Evolutionary conservation across 2,797 vertebrate genomes (phyloP).

Genomic region (Octomys mimax): DNA sequence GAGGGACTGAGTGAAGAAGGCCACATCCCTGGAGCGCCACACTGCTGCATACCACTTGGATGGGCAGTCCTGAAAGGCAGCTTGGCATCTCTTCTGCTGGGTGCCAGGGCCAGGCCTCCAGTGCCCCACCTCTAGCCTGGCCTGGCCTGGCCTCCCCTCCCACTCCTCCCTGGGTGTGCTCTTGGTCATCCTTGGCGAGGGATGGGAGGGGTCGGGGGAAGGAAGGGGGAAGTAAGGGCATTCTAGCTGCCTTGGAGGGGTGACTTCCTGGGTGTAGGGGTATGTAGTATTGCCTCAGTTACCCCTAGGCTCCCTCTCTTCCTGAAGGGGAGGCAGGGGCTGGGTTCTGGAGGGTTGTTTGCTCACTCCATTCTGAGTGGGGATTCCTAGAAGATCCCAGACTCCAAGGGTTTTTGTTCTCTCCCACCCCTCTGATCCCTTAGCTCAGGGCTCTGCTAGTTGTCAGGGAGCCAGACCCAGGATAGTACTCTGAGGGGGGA

Average conservation of each 20-base stretch:
- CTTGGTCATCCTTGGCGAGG: slow-evolving; percentile 74
- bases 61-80: slow-evolving; percentile 81
- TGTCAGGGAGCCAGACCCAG: not conserved
- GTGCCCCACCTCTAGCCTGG: slow-evolving; percentile 74
- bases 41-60: slow-evolving; percentile 19
- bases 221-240: slow-evolving; percentile 55
- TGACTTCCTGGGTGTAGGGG: slow-evolving; percentile 58
- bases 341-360: not conserved
- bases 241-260: slow-evolving; percentile 54
- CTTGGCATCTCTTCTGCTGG: slow-evolving; percentile 88
- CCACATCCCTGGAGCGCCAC: not conserved
- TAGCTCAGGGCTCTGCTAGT: not conserved
- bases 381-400: not conserved
- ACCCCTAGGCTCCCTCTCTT: not conserved
- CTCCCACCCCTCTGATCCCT: not conserved
- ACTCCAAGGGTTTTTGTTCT: not conserved
- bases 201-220: not conserved
- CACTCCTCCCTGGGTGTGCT: slow-evolving; percentile 79
- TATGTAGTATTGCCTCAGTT: slow-evolving; percentile 39
- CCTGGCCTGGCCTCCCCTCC: slow-evolving; percentile 51
- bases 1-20: not conserved
- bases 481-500: not conserved
- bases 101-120: slow-evolving; percentile 85
- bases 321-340: not conserved
- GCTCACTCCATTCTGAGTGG: not conserved